Conservation (phyloP, 1,140 invertebrate genomes). For the Panagrolaimus sp. region DNA sequence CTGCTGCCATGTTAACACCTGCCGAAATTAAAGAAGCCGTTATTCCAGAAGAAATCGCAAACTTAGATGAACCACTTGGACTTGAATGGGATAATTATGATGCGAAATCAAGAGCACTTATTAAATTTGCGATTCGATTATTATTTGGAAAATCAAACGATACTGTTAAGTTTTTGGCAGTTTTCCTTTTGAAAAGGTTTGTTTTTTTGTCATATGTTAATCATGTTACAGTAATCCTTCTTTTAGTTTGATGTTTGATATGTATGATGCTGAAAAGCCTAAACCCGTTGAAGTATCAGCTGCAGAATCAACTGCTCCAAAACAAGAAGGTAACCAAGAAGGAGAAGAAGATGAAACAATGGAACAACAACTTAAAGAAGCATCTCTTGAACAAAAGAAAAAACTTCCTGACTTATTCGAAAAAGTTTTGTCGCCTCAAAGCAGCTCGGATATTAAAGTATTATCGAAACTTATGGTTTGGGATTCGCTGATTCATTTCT, state of each 20-base stretch:
- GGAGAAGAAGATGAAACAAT: neutral
- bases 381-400: slow-evolving; percentile 10
- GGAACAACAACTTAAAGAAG: slow-evolving; percentile 20
- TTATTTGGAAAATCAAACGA: slow-evolving; percentile 3
- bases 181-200: slow-evolving; percentile 2
- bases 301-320: neutral
- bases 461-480: slow-evolving; percentile 21
- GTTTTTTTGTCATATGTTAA: neutral
- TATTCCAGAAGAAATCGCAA: neutral
- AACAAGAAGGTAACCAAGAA: neutral
- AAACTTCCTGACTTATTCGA: slow-evolving; percentile 3
- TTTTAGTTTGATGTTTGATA: slow-evolving; percentile 31
- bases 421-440: neutral
- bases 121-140: neutral
- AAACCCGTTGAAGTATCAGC: neutral
- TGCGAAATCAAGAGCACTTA: neutral
- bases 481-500: slow-evolving; percentile 32
- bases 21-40: neutral
- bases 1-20: neutral
- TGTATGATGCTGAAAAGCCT: slow-evolving; percentile 27
- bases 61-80: neutral
- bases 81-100: neutral
- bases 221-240: neutral
- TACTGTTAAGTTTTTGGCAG: neutral
- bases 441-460: slow-evolving; percentile 15